These are phyloP conservation scores for Bubo blakistoni DNA, from an alignment of 2,113 vertebrate genomes.

Conservation along the genomic window DNA sequence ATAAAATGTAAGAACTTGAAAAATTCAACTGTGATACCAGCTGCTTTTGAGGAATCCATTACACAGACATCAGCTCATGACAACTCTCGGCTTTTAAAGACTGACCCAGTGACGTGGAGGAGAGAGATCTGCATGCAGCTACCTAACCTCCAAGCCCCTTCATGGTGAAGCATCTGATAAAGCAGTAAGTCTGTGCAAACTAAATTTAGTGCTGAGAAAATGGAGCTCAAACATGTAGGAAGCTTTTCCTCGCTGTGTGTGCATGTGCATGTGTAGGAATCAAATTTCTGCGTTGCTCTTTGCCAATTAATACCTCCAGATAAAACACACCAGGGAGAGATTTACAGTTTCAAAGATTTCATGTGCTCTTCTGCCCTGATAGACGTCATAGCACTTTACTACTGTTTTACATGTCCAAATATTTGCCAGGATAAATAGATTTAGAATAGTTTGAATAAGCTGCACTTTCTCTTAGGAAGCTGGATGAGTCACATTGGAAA, in stretches of 20 bases:
- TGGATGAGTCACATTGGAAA: not conserved
- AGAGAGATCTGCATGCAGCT: not conserved
- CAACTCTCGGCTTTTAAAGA: not conserved
- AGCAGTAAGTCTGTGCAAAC: not conserved
- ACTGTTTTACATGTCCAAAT: constrained; percentile 47
- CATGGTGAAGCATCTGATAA: not conserved
- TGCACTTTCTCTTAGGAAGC: not conserved
- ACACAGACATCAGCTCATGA: not conserved
- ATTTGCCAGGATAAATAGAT: constrained; percentile 62
- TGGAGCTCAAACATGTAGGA: not conserved
- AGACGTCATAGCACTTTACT: not conserved
- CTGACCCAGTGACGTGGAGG: not conserved
- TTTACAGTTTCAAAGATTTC: not conserved
- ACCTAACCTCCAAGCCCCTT: not conserved
- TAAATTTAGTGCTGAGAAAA: not conserved
- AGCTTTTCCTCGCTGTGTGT: not conserved
- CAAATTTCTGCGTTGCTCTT: not conserved
- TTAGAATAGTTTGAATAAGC: constrained; percentile 34
- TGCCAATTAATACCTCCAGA: not conserved
- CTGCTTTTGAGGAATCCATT: not conserved
- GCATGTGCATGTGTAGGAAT: not conserved
- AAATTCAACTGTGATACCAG: not conserved
- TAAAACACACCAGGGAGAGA: not conserved
- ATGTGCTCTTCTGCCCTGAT: constrained; percentile 18
- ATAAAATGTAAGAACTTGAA: not conserved